Conservation (phyloP, 2,797 vertebrate species). For the Potorous gilbertii region DNA sequence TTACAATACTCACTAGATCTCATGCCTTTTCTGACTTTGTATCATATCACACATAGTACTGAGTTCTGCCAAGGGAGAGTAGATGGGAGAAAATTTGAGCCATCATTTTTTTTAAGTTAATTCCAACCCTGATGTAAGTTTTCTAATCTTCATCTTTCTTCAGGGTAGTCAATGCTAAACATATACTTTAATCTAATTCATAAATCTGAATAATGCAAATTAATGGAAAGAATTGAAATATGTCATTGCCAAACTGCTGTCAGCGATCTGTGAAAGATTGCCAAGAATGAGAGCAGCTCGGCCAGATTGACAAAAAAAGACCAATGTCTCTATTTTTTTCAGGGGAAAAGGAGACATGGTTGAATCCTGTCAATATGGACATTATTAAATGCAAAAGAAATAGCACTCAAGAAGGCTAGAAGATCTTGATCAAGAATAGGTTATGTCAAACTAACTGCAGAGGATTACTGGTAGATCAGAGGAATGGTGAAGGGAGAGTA, state of each 20-base stretch:
- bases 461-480: background rate
- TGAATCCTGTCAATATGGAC: background rate
- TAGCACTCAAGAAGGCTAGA: background rate
- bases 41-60: background rate
- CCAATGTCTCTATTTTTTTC: background rate
- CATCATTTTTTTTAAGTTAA: background rate
- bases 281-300: background rate
- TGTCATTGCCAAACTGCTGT: background rate
- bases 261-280: background rate
- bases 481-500: background rate
- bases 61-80: background rate
- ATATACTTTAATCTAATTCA: background rate
- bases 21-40: background rate
- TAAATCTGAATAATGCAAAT: conserved; percentile 36
- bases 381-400: background rate
- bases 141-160: conserved; percentile 41
- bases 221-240: background rate
- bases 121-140: background rate
- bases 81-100: background rate
- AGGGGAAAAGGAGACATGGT: too few species aligned
- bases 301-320: background rate
- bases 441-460: background rate
- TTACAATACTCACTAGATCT: background rate
- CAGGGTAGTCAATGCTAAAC: conserved; percentile 8
- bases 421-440: background rate